These are phyloP conservation scores for Stenodera caucasica DNA, from an alignment of 2,888 invertebrate species.

Conservation along the genomic window DNA sequence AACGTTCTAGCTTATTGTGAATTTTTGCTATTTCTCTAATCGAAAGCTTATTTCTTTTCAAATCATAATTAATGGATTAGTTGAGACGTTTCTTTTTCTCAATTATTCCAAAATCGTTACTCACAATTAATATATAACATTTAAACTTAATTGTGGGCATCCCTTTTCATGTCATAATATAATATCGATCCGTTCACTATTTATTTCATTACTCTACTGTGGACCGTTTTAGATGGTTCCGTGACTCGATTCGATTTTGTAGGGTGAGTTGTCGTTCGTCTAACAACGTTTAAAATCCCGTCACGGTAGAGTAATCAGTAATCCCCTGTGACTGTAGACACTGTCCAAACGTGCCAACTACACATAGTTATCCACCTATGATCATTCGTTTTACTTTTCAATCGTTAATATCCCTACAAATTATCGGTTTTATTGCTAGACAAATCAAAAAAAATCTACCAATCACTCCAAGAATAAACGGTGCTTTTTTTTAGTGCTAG, in stretches of 20 bases:
- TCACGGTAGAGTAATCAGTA: conserved; percentile 42
- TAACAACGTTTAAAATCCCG: conserved; percentile 37
- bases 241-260: not conserved
- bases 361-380: conserved; percentile 14
- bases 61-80: no score
- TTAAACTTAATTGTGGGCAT: not conserved
- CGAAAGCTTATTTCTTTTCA: no score
- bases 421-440: not conserved
- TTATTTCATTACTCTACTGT: conserved; percentile 4
- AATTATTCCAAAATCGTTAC: conserved; percentile 4
- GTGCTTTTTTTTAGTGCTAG: not conserved
- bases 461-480: not conserved
- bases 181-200: conserved; percentile 1
- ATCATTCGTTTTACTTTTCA: conserved; percentile 15
- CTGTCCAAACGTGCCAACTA: conserved; percentile 37
- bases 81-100: no score
- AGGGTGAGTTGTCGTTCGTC: conserved; percentile 6
- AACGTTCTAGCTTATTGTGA: no score
- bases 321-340: conserved; percentile 40
- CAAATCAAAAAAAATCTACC: not conserved
- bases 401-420: conserved; percentile 4
- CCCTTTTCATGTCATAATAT: conserved; percentile 5
- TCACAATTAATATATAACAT: not conserved
- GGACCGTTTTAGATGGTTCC: not conserved
- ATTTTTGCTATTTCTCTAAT: no score